A percentile compares a stretch with the other conserved stretches of the same genome.
Evolutionary conservation across 2,888 invertebrate genomes (phyloP).

Genomic region (Crioceris asparagi): DNA sequence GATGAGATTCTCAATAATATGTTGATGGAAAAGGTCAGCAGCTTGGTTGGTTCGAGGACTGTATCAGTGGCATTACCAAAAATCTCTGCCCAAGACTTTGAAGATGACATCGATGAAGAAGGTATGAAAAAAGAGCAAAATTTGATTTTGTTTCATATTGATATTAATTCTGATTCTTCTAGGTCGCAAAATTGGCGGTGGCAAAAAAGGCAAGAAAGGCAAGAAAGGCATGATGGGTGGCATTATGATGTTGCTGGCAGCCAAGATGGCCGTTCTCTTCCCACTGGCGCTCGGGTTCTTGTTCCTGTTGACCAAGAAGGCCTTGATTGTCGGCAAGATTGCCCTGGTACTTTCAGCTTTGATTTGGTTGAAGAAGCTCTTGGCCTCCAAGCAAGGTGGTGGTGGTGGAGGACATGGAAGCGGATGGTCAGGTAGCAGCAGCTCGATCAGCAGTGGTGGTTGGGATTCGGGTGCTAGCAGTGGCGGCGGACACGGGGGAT

Average conservation of each 20-base stretch:
- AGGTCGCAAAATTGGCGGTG: constrained; percentile 38
- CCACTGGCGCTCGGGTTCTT: constrained; percentile 69
- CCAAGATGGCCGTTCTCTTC: constrained; percentile 76
- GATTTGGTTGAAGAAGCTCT: constrained; percentile 70
- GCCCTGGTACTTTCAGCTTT: constrained; percentile 71
- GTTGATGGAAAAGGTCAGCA: constrained; percentile 59
- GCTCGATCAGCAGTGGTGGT: constrained; percentile 39
- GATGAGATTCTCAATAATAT: constrained; percentile 58
- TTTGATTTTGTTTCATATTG: no score
- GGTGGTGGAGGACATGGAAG: constrained; percentile 34
- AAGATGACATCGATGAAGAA: no score
- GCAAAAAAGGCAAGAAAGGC: constrained; percentile 44
- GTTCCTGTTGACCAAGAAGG: no score
- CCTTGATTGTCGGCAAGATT: constrained; percentile 69
- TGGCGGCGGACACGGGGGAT: constrained; percentile 41
- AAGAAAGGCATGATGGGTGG: constrained; percentile 81
- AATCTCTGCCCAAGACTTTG: constrained; percentile 43
- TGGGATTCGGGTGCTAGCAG: no score
- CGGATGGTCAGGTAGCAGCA: constrained; percentile 35
- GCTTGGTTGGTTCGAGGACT: constrained; percentile 63
- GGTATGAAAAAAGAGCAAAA: no score
- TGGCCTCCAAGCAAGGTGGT: constrained; percentile 54
- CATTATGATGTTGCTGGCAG: constrained; percentile 82
- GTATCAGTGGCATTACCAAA: constrained; percentile 68
- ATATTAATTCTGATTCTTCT: constrained; percentile 14